These are phyloP conservation scores for Melinaea marsaeus DNA, from an alignment of 2,888 invertebrate genomes.

Conservation along the genomic window DNA sequence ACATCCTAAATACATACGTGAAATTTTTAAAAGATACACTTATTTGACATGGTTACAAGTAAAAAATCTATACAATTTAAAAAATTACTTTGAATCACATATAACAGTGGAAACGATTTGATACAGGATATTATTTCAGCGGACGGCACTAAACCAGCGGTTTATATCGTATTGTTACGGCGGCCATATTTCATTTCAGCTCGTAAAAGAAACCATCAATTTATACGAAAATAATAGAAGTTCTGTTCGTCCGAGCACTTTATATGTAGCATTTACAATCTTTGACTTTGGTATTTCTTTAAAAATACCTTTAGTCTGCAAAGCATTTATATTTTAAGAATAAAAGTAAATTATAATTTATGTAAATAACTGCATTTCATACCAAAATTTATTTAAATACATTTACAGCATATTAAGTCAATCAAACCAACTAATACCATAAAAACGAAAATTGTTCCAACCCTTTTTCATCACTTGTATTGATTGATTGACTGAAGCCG, in stretches of 20 bases:
- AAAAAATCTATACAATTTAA: neutral
- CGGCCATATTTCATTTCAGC: constrained; percentile 37
- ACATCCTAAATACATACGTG: too few relatives aligned
- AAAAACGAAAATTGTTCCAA: too few relatives aligned
- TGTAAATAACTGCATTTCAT: too few relatives aligned
- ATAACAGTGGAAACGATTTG: constrained; percentile 27
- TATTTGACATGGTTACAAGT: constrained; percentile 1
- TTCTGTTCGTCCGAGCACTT: constrained; percentile 34
- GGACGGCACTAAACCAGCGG: constrained; percentile 38
- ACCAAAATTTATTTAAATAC: too few relatives aligned
- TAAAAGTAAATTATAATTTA: too few relatives aligned
- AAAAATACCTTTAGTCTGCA: neutral
- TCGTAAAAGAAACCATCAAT: constrained; percentile 41
- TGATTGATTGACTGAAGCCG: too few relatives aligned
- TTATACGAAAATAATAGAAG: constrained; percentile 48
- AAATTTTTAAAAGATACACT: too few relatives aligned
- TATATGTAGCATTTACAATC: constrained; percentile 20
- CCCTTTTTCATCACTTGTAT: too few relatives aligned
- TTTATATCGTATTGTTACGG: constrained; percentile 42
- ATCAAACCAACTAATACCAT: too few relatives aligned
- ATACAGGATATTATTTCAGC: constrained; percentile 39
- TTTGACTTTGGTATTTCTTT: constrained; percentile 11
- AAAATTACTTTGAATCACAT: constrained; percentile 1
- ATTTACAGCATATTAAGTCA: too few relatives aligned
- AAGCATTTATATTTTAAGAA: too few relatives aligned